Evolutionary conservation across 2,888 invertebrate genomes (phyloP).

Genomic region (Rotaria magnacalcarata): DNA sequence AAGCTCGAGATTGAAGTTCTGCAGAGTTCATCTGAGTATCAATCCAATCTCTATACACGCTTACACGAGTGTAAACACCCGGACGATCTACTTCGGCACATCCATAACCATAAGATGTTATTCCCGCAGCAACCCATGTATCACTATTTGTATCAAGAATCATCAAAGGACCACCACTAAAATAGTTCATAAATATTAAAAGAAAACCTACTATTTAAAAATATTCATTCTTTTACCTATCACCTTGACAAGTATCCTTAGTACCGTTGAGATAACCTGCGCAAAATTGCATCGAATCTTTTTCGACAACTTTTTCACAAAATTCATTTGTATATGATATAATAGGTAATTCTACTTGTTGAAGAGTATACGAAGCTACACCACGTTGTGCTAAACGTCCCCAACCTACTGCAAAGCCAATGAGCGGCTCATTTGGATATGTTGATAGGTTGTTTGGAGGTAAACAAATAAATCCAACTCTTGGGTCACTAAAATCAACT

Average conservation of each 20-base stretch:
- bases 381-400: too few relatives aligned
- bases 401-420: too few relatives aligned
- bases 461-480: background rate
- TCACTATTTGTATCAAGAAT: background rate
- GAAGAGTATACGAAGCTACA: background rate
- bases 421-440: too few relatives aligned
- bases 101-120: conserved; percentile 41
- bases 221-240: background rate
- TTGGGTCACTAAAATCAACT: conserved; percentile 8
- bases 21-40: background rate
- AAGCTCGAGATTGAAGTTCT: background rate
- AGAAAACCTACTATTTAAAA: background rate
- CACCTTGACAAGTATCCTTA: conserved; percentile 45
- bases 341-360: conserved; percentile 6
- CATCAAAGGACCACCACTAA: conserved; percentile 1
- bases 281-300: too few relatives aligned
- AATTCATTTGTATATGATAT: too few relatives aligned
- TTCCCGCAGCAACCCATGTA: background rate
- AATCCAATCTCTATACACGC: background rate
- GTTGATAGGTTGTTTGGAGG: too few relatives aligned
- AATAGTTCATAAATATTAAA: background rate
- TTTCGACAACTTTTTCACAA: too few relatives aligned
- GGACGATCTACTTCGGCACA: background rate
- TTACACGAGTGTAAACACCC: background rate
- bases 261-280: too few relatives aligned